Base-by-base conservation (phyloP, 2,797 vertebrate genomes). In the Premnoplex brunnescens region DNA sequence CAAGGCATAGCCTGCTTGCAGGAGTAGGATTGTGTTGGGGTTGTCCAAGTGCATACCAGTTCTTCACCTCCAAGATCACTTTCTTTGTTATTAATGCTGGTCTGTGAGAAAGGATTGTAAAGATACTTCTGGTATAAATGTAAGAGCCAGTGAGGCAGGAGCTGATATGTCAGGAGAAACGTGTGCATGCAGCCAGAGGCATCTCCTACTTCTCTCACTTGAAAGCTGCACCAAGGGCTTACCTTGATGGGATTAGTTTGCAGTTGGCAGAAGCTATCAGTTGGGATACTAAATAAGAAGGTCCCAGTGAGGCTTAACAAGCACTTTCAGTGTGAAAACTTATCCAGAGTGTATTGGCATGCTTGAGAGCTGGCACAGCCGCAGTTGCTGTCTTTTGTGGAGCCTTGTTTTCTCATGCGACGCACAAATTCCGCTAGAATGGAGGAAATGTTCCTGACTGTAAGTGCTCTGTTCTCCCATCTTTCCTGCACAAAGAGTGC, bases 361-460 rank as follows among this genome's bases (percentile, higher is more conserved):
- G 24, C 48, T 48, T 44, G 21, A 64, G 48, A 55, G 9, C 28
- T 80, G 55, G 58, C 78, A 74, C 16, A 36, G 66, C 13, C 0
- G 0, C 55, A 27, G 23, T 34, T 44, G 20, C 37, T 13, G 12
- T 56, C 44, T 91, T 76, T 43, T 32, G 15, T 24, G 28, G 43
- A 48, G 15, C 0, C 0, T 7, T 74, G 3, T 49, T 88, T 78
- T 88, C 12, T 82, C 14, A 43, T 8, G 37, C 0, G 0, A 88
- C 69, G 66, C 43, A 54, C 26, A 69, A 58, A 32, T 59, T 63
- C 23, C 0, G 0, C 44, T 26, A 49, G 28, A 79, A 66, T 8
- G n/a, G 18, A 87, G 34, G 34, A 80, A 79, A n/a, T 1, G 1
- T 63, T 75, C 18, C 59, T 22, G 10, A 58, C 30, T 81, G 5